Evolutionary conservation across 1,140 invertebrate species (phyloP).

Genomic region (Elymnias hypermnestra): DNA sequence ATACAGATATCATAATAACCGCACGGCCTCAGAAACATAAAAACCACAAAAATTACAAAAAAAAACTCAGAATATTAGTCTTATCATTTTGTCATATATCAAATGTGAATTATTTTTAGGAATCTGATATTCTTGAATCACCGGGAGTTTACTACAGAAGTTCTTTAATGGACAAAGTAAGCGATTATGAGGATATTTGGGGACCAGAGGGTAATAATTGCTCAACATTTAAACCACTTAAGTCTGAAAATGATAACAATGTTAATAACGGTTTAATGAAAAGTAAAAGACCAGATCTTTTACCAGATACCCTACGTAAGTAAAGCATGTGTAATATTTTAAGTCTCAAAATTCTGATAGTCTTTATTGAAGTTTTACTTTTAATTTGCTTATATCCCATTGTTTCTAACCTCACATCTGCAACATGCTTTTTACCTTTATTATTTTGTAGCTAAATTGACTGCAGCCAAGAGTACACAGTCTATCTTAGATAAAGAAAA

Average conservation of each 20-base stretch:
- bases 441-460: slow-evolving; percentile 48
- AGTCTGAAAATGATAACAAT: slow-evolving; percentile 74
- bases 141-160: slow-evolving; percentile 89
- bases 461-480: slow-evolving; percentile 61
- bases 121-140: slow-evolving; percentile 90
- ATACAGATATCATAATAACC: slow-evolving; percentile 9
- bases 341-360: not conserved
- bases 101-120: too few species aligned
- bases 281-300: slow-evolving; percentile 79
- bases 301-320: slow-evolving; percentile 82
- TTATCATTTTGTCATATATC: too few species aligned
- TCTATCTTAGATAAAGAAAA: slow-evolving; percentile 67
- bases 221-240: slow-evolving; percentile 75
- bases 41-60: too few species aligned
- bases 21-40: slow-evolving; percentile 9
- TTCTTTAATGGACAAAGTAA: slow-evolving; percentile 92
- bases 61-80: too few species aligned
- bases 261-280: slow-evolving; percentile 71
- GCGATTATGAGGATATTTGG: slow-evolving; percentile 97
- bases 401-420: too few species aligned
- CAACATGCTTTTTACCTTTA: too few species aligned
- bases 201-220: slow-evolving; percentile 81
- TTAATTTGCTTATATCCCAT: slow-evolving; percentile 8
- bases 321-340: slow-evolving; percentile 6
- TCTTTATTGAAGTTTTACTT: slow-evolving; percentile 2